Base-by-base conservation (phyloP, 2,888 invertebrate species). In the Mystacides longicornis region DNA sequence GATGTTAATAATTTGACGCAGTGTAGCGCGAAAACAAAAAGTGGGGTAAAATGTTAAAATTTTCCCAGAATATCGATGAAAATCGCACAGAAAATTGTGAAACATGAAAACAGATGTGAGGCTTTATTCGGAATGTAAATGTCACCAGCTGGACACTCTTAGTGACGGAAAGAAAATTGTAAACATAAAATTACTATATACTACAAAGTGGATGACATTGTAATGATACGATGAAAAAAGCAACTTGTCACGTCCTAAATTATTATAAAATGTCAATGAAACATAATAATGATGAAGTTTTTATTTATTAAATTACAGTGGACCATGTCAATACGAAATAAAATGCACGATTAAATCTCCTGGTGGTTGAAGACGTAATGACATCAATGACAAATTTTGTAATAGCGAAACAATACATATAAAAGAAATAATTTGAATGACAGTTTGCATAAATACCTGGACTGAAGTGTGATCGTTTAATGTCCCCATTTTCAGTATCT, bases 391-490 rank as follows among this genome's bases (percentile, higher is more conserved):
- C 57, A 54, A 55, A 49, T 52, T 55, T 57, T 55, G 54, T 57
- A 52, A 57, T 49, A 54, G 33, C 52, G 52, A 54, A 57, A 57
- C 57, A 55, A 45, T 37, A 50, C 49, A 51, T 53, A 37, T 56
- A 45, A 31, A 52, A 27, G 42, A 52, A 54, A 55, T 48, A 42
- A 48, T 54, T 50, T 51, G 45, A 52, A 52, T 52, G 49, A 57
- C 49, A 37, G 45, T 43, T 43, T 45, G 27, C 11, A 55, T 57
- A 57, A 57, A 57, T 83, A 91, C 91, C 90, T 82, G 89, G 85
- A 77, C 89, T 89, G 78, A 90, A 91, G 79, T 91, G 90, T 69
- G 91, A 91, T 74, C 90, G 85, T 79, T 91, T 91, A 68, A 87
- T 87, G 72, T 89, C 86, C 71, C 89, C 89, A 81, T 89, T 89